Base-by-base conservation (phyloP, 2,888 invertebrate genomes). In the Boloria euphrosyne region DNA sequence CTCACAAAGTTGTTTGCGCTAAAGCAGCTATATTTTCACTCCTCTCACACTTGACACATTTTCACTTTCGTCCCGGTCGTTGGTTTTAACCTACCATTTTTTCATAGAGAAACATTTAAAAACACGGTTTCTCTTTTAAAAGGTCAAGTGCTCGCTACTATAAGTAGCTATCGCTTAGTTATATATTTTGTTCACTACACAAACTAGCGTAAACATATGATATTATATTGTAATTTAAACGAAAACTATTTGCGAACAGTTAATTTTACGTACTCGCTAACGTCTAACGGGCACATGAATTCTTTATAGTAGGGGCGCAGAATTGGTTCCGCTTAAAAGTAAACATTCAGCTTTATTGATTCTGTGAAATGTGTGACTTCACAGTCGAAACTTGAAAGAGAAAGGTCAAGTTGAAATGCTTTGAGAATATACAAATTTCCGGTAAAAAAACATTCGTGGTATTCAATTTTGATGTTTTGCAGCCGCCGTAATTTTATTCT, bases 41-140 rank as follows among this genome's bases (percentile, higher is more conserved):
- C 70, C 71, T 70, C 69, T 71, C 76, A 66, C 79, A 82, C 89
- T 90, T 90, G 90, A 90, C 90, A 89, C 81, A 83, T 83, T 90
- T 89, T 82, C 84, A 86, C 85, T 86, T 89, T 86, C 82, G 76
- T 78, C 72, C 74, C 78, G 74, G 74, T 74, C 70, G 72, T 70
- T 69, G 74, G 72, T 74, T 73, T 71, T 72, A 73, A 76, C 73
- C 69, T 70, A 68, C 68, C 71, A 61, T 66, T 74, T 76, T 73
- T 72, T 71, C 73, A 73, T 67, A 67, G 65, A 66, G 74, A 76
- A 70, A 67, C 73, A 71, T 75, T 77, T 76, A 76, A 75, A 75
- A 74, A 70, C 71, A 68, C 70, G 72, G 76, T 73, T 73, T 76
- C 70, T 66, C 70, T 73, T 73, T 72, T 71, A 70, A 74, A 78